A percentile compares a stretch with the other conserved stretches of the same genome.
Conservation (phyloP, 2,888 invertebrate species). For the Lithophane socia region DNA sequence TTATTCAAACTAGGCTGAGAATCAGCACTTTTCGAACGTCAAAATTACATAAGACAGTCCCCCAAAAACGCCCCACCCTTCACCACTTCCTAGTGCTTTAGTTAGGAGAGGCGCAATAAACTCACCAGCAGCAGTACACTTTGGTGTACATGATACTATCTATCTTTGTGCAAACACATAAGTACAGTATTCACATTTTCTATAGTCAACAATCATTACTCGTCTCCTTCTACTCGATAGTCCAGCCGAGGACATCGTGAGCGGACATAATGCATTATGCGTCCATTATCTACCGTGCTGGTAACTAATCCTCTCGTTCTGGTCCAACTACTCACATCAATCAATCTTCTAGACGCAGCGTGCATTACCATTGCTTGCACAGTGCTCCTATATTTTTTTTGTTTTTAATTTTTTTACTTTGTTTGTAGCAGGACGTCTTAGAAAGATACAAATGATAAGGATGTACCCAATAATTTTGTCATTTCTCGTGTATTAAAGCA, state of each 20-base stretch:
- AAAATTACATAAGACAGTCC: too few relatives aligned
- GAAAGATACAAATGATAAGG: not conserved
- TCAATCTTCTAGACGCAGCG: constrained; percentile 46
- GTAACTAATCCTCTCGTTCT: constrained; percentile 48
- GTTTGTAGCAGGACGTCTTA: not conserved
- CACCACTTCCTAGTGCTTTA: too few relatives aligned
- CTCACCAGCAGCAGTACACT: too few relatives aligned
- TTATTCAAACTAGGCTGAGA: too few relatives aligned
- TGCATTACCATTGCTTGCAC: constrained; percentile 19
- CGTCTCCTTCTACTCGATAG: constrained; percentile 23
- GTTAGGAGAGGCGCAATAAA: too few relatives aligned
- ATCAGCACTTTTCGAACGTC: too few relatives aligned
- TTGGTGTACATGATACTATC: too few relatives aligned
- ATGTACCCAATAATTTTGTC: not conserved
- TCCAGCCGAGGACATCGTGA: constrained; percentile 29
- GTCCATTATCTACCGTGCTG: constrained; percentile 45
- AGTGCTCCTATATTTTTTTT: constrained; percentile 1
- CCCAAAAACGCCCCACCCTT: too few relatives aligned
- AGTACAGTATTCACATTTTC: not conserved
- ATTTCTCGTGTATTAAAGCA: not conserved
- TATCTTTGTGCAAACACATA: not conserved
- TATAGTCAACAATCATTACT: constrained; percentile 18
- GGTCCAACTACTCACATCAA: constrained; percentile 37
- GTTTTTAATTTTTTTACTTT: not conserved
- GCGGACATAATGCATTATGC: constrained; percentile 52